These are phyloP conservation scores for Panthera uncia DNA, from an alignment of 2,113 vertebrate genomes.

Conservation along the genomic window DNA sequence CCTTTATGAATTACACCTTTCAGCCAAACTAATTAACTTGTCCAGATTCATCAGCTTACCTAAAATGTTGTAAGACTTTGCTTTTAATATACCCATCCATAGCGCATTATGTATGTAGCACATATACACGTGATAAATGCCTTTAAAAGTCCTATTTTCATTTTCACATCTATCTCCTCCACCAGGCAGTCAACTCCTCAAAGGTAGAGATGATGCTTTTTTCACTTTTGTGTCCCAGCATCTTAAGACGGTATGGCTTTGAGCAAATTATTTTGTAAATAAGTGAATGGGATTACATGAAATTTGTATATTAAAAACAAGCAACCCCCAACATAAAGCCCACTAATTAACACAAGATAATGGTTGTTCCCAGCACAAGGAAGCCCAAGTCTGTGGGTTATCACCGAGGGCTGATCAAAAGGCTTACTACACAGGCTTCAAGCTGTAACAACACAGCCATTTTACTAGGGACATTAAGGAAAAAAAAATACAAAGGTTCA, in stretches of 20 bases:
- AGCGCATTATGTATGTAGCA: background rate
- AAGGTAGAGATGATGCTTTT: background rate
- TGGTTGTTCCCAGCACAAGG: background rate
- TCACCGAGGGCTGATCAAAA: conserved; percentile 44
- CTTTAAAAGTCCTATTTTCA: background rate
- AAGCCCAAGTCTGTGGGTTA: conserved; percentile 34
- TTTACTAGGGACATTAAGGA: conserved; percentile 44
- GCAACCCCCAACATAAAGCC: background rate
- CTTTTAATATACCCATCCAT: background rate
- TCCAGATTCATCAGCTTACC: background rate
- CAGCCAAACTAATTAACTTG: background rate
- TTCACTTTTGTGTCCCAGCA: background rate
- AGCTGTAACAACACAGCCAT: conserved; percentile 60
- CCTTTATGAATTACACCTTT: background rate
- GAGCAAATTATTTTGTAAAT: background rate
- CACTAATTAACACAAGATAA: conserved; percentile 24
- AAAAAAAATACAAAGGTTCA: conserved; percentile 58
- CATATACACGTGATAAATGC: background rate
- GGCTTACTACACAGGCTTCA: conserved; percentile 36
- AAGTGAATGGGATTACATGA: background rate
- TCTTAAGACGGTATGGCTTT: background rate
- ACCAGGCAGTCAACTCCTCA: background rate
- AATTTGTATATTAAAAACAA: conserved; percentile 31
- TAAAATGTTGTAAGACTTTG: background rate
- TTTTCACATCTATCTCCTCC: background rate